These are phyloP conservation scores for Goniozus legneri DNA, from an alignment of 1,140 invertebrate genomes.

Conservation along the genomic window DNA sequence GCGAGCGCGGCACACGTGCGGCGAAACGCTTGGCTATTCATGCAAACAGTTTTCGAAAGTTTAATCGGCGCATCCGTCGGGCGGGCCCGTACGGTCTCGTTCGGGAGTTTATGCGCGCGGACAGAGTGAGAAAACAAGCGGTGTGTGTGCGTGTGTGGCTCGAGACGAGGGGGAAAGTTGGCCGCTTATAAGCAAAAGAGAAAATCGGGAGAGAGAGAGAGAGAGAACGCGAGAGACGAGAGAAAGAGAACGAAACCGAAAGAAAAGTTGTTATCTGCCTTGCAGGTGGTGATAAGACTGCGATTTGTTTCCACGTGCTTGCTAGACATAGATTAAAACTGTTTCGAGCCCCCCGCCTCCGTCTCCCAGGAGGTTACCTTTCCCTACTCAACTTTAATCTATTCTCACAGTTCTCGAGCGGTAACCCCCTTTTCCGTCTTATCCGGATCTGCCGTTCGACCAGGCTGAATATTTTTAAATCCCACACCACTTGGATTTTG, in stretches of 20 bases:
- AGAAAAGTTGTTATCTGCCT: conserved; percentile 46
- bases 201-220: conserved; percentile 15
- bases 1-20: conserved; percentile 31
- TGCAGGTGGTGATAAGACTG: conserved; percentile 41
- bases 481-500: too few relatives aligned
- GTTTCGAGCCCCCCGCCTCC: conserved; percentile 29
- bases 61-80: conserved; percentile 44
- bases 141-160: neutral
- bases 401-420: conserved; percentile 29
- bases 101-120: conserved; percentile 29
- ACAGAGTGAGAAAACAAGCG: conserved; percentile 3
- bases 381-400: conserved; percentile 39
- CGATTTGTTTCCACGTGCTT: conserved; percentile 41
- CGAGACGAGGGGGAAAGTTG: neutral
- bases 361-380: conserved; percentile 22
- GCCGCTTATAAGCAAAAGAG: neutral
- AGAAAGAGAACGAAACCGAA: conserved; percentile 21
- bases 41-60: conserved; percentile 49
- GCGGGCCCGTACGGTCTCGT: conserved; percentile 25
- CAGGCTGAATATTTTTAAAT: conserved; percentile 7
- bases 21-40: conserved; percentile 41
- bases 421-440: conserved; percentile 24
- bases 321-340: conserved; percentile 39
- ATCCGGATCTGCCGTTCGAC: conserved; percentile 18
- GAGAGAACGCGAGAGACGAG: too few relatives aligned